These are phyloP conservation scores for Pocillopora damicornis DNA, from an alignment of 64 coral and sea anemone species.

Conservation along the genomic window DNA sequence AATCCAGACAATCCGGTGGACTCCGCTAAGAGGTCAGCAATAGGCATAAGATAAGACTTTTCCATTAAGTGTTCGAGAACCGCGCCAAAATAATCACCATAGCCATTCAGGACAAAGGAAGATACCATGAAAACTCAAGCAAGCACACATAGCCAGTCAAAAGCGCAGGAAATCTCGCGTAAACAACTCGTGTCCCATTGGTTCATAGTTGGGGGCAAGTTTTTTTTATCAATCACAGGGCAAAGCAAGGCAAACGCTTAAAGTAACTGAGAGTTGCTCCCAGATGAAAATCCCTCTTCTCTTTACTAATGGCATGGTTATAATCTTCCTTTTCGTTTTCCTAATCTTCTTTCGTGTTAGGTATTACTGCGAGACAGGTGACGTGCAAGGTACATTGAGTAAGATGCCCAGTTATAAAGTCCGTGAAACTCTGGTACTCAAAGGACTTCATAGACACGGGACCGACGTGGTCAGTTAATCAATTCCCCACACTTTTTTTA, in stretches of 20 bases:
- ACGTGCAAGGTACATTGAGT: constrained; percentile 63
- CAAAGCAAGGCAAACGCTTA: too few relatives aligned
- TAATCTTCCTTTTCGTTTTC: too few relatives aligned
- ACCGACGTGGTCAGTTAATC: constrained; percentile 42
- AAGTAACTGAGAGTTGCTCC: neutral
- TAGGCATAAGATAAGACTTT: neutral
- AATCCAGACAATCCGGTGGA: constrained; percentile 56
- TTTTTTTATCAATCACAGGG: too few relatives aligned
- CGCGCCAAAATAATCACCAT: too few relatives aligned
- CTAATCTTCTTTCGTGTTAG: constrained; percentile 1
- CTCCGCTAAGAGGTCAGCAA: constrained; percentile 63
- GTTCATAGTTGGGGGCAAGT: too few relatives aligned
- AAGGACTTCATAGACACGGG: constrained; percentile 78
- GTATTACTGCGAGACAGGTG: constrained; percentile 68
- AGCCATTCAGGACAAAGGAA: too few relatives aligned
- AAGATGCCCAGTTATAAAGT: constrained; percentile 67
- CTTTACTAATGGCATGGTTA: neutral
- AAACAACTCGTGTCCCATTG: too few relatives aligned
- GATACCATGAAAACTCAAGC: too few relatives aligned
- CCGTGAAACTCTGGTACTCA: constrained; percentile 76
- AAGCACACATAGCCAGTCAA: too few relatives aligned
- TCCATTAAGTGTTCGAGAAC: too few relatives aligned
- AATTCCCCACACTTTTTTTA: neutral
- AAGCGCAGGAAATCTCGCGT: too few relatives aligned
- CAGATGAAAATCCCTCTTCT: neutral